phyloP scores from a whole-genome alignment of 2,888 invertebrate species.

The Synanthedon myopaeformis region DNA sequence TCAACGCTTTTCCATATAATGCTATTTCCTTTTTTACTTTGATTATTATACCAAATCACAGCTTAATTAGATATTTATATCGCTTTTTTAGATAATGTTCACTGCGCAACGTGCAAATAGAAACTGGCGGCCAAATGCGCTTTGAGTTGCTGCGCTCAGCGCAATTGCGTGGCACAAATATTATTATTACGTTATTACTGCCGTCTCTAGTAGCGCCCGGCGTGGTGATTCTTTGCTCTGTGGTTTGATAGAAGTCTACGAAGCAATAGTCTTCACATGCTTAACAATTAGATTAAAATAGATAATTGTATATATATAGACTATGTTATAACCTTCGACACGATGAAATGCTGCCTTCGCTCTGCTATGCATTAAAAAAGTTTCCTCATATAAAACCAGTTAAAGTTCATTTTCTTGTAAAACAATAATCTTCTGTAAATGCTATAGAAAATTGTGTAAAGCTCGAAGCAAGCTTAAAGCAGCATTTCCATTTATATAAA shows the following conservation, averaged over 20 bases:
- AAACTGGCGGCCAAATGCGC: too few species aligned
- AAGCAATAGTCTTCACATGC: background rate
- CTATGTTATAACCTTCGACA: background rate
- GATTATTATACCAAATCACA: too few species aligned
- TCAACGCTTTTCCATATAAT: too few species aligned
- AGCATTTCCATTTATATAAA: slow-evolving; percentile 16
- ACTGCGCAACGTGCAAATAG: too few species aligned
- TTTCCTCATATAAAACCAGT: background rate
- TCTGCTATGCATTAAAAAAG: background rate
- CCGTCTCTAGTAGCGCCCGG: too few species aligned
- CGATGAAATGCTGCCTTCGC: background rate
- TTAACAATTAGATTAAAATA: background rate
- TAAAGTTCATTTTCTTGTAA: background rate
- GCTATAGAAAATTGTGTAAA: background rate
- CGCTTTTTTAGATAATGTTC: too few species aligned
- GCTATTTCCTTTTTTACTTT: too few species aligned
- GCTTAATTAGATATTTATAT: too few species aligned
- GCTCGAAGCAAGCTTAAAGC: slow-evolving; percentile 8
- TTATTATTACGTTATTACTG: too few species aligned
- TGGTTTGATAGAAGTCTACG: slow-evolving; percentile 2
- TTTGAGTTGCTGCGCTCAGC: too few species aligned
- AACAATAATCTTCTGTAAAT: background rate
- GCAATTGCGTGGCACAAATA: too few species aligned
- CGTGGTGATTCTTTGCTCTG: too few species aligned
- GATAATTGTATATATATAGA: background rate